Evolutionary conservation across 2,888 invertebrate species (phyloP), one percentile per base, ranked within the genome.

Genomic region (Eupithecia subfuscata): DNA sequence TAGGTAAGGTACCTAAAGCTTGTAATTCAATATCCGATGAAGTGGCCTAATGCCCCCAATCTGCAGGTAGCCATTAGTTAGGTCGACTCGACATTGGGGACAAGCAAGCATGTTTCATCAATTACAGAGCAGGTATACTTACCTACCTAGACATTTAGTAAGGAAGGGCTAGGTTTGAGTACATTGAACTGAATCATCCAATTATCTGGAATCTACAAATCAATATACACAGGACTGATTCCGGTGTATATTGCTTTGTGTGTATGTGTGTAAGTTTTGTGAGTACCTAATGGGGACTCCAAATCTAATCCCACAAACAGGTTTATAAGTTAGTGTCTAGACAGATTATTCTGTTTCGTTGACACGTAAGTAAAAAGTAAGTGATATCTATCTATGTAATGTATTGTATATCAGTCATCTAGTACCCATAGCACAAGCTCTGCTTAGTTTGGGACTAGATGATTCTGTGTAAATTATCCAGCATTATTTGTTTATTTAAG

Each of bases 161-260:
- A 37, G 40, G 40, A n/a, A 52, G 52, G 52, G 52, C 52, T 52
- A 56, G 56, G n/a, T n/a, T 52, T n/a, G n/a, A n/a, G n/a, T n/a
- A 8, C n/a, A 52, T 52, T n/a, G n/a, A 52, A 52, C 56, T 56
- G 22, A 56, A 56, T 22, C 11, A 56, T 56, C n/a, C 52, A n/a
- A 52, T 52, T 52, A n/a, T 0, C 52, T 52, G 18, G n/a, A 5
- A n/a, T 52, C 11, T 56, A 56, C 22, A 22, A 22, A 22, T 11
- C 8, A 11, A 40, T 40, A 8, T 18, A 52, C n/a, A 56, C 11
- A 56, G n/a, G 9, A 22, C 2, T 56, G 22, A 56, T n/a, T n/a
- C n/a, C n/a, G n/a, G n/a, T n/a, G n/a, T n/a, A n/a, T n/a, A n/a
- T n/a, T n/a, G n/a, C n/a, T n/a, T n/a, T n/a, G n/a, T n/a, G 22